These are phyloP conservation scores for Penelope pileata DNA, from an alignment of 2,113 vertebrate species.

Conservation along the genomic window DNA sequence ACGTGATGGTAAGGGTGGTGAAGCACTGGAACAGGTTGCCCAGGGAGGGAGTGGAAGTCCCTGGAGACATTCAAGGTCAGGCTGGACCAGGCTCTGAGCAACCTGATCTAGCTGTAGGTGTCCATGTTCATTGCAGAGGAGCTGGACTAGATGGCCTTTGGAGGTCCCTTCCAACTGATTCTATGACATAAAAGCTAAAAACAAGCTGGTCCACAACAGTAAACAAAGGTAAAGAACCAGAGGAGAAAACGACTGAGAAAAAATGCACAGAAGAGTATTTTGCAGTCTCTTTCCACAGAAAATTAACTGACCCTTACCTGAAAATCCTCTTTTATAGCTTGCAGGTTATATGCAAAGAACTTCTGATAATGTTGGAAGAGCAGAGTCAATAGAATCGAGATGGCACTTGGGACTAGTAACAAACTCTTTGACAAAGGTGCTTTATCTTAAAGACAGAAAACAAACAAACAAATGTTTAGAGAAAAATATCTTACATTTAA, in stretches of 20 bases:
- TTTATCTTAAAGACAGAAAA: constrained; percentile 78
- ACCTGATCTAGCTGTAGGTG: too few relatives aligned
- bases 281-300: not conserved
- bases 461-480: not conserved
- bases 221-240: not conserved
- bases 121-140: too few relatives aligned
- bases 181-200: not conserved
- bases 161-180: too few relatives aligned
- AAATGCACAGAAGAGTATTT: not conserved
- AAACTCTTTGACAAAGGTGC: constrained; percentile 84
- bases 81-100: too few relatives aligned
- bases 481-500: not conserved
- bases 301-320: constrained; percentile 73
- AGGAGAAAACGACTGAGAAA: not conserved
- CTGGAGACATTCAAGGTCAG: too few relatives aligned
- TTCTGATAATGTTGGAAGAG: constrained; percentile 82
- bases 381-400: constrained; percentile 79
- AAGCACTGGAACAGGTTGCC: too few relatives aligned
- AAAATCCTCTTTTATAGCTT: constrained; percentile 80
- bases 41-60: too few relatives aligned
- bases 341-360: constrained; percentile 80
- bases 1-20: too few relatives aligned
- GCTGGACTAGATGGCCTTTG: too few relatives aligned
- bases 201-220: not conserved
- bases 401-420: constrained; percentile 77